These are phyloP conservation scores for Neodontobutis hainanensis DNA, from an alignment of 2,113 vertebrate species.

Conservation along the genomic window DNA sequence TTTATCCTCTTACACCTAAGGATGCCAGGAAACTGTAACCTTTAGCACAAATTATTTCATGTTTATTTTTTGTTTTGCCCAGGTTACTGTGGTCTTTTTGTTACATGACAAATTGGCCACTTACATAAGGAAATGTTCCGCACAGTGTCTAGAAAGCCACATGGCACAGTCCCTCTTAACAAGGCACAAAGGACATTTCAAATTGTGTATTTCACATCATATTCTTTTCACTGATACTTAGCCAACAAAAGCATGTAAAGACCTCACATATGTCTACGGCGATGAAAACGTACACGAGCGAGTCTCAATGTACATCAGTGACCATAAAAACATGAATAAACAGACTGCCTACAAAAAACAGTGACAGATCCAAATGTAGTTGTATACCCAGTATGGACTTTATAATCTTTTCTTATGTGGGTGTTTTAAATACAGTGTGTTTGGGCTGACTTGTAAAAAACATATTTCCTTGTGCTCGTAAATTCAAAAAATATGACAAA, in stretches of 20 bases:
- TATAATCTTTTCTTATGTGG: conserved; percentile 34
- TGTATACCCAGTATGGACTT: conserved; percentile 24
- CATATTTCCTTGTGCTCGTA: too few relatives aligned
- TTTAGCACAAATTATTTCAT: too few relatives aligned
- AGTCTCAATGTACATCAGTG: conserved; percentile 29
- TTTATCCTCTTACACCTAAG: too few relatives aligned
- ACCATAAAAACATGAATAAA: too few relatives aligned
- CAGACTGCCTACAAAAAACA: too few relatives aligned
- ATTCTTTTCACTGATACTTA: conserved; percentile 5
- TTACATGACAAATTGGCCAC: conserved; percentile 17
- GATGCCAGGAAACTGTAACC: too few relatives aligned
- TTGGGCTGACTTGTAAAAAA: conserved; percentile 36
- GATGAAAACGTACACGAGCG: neutral
- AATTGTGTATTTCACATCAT: conserved; percentile 23
- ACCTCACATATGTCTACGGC: too few relatives aligned
- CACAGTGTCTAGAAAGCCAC: conserved; percentile 26
- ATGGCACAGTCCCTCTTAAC: conserved; percentile 5
- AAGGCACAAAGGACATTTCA: conserved; percentile 34
- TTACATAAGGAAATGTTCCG: conserved; percentile 29
- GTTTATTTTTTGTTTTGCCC: conserved; percentile 18
- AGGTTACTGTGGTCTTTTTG: conserved; percentile 10
- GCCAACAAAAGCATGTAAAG: conserved; percentile 14
- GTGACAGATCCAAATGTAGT: neutral
- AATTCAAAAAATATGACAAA: too few relatives aligned
- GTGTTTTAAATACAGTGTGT: conserved; percentile 30